Conservation (phyloP, 2,113 vertebrate species). For the Coregonus clupeaformis region DNA sequence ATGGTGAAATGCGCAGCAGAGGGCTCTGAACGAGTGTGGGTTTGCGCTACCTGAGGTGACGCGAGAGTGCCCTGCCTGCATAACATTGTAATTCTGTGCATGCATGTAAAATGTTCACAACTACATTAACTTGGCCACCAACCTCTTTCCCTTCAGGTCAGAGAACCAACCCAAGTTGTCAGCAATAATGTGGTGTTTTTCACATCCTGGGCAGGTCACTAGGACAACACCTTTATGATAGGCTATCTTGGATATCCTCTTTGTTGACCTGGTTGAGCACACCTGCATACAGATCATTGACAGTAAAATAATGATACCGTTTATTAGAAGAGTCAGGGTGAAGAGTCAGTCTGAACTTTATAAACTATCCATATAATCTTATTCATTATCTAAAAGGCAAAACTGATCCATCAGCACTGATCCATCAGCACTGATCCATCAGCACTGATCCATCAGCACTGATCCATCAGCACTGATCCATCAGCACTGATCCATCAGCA, state of each 20-base stretch:
- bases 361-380: not conserved
- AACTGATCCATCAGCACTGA: too few relatives aligned
- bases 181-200: constrained; percentile 89
- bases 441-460: too few relatives aligned
- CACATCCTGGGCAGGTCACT: constrained; percentile 87
- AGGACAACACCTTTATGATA: constrained; percentile 91
- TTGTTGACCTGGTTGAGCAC: constrained; percentile 81
- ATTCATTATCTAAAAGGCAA: too few relatives aligned
- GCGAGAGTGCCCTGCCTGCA: too few relatives aligned
- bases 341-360: not conserved
- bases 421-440: too few relatives aligned
- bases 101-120: not conserved
- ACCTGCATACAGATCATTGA: constrained; percentile 71
- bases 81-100: not conserved
- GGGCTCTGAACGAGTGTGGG: too few relatives aligned
- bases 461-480: too few relatives aligned
- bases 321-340: not conserved
- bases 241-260: constrained; percentile 85
- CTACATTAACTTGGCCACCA: constrained; percentile 21
- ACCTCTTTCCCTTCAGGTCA: constrained; percentile 89
- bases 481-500: too few relatives aligned
- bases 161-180: constrained; percentile 96
- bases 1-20: too few relatives aligned
- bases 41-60: too few relatives aligned
- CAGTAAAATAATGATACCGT: not conserved